phyloP scores from a whole-genome alignment of 2,113 vertebrate genomes.

The Chaetodon auriga region DNA sequence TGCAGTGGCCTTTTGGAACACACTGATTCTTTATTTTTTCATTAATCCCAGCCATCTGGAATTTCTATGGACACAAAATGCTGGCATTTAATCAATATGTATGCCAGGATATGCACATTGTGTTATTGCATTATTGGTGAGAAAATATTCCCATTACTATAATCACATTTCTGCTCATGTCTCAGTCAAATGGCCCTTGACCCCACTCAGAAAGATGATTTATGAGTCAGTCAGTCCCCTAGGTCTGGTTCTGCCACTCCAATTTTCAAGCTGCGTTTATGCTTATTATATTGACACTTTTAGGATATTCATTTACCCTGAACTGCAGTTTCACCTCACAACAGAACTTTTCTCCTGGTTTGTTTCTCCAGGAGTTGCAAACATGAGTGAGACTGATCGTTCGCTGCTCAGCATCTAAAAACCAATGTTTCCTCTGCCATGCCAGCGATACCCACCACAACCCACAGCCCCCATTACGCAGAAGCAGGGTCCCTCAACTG shows the following conservation, averaged over 20 bases:
- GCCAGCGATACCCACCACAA: slow-evolving; percentile 27
- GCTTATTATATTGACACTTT: slow-evolving; percentile 68
- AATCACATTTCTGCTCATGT: slow-evolving; percentile 78
- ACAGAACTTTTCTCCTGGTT: slow-evolving; percentile 38
- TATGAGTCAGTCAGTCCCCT: slow-evolving; percentile 71
- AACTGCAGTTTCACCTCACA: slow-evolving; percentile 37
- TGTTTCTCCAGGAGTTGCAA: slow-evolving; percentile 31
- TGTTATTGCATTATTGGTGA: slow-evolving; percentile 66
- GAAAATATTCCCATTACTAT: slow-evolving; percentile 64
- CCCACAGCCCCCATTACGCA: slow-evolving; percentile 22
- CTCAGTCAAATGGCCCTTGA: slow-evolving; percentile 76
- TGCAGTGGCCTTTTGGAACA: slow-evolving; percentile 34
- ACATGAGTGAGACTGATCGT: slow-evolving; percentile 7
- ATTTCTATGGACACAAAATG: slow-evolving; percentile 56
- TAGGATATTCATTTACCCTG: slow-evolving; percentile 53
- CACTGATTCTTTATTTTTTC: slow-evolving; percentile 45
- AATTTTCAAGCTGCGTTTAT: slow-evolving; percentile 49
- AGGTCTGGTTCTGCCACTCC: slow-evolving; percentile 60
- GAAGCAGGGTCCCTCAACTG: slow-evolving; percentile 71
- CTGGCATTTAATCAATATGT: slow-evolving; percentile 72
- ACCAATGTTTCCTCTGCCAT: slow-evolving; percentile 17
- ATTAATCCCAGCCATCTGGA: slow-evolving; percentile 55
- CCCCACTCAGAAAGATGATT: slow-evolving; percentile 77
- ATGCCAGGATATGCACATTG: slow-evolving; percentile 44
- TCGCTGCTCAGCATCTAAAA: slow-evolving; percentile 5